Evolutionary conservation across 1,140 invertebrate species (phyloP), one percentile per base, ranked within the genome.

Genomic region (Sogatella furcifera): DNA sequence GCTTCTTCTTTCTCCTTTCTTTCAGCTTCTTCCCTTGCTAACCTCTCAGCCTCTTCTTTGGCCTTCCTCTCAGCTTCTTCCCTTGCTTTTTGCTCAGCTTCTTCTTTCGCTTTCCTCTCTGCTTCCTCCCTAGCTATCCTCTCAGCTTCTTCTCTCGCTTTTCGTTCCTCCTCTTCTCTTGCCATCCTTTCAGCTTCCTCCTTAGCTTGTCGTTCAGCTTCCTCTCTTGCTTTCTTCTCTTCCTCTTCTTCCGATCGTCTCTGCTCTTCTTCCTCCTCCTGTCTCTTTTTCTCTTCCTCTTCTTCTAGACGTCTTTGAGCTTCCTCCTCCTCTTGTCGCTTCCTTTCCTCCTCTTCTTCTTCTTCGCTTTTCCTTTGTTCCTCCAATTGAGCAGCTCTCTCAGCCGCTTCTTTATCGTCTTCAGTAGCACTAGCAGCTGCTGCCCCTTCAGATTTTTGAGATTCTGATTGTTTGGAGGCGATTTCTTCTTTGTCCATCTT

Each of bases 151-250:
- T 62, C 52, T 22, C 62, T 66, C 22, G 54, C 63, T 65, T 5
- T 53, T 61, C 52, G 24, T 64, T 66, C 31, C 52, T 62, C 49
- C 57, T 56, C 56, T 13, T 63, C 58, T 24, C 13, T 62, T 52
- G 67, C 52, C 0, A 71, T 59, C 66, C 72, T 72, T 24, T 72
- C 73, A 67, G 67, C 74, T 19, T 72, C 72, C 56, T 72, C 71
- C 68, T 72, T 72, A 72, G 73, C 72, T 60, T 73, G 61, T 65
- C 72, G 72, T 22, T 72, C 73, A 66, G 67, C 74, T 17, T 72
- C 72, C 57, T 72, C 71, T 68, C 72, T 72, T 72, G 73, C 24
- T 52, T 64, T 21, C 31, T 19, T 46, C 10, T 43, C 54, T 24
- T 61, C 56, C 57, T 65, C 46, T 22, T 68, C 67, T 15, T 65